phyloP scores from a whole-genome alignment of 2,797 vertebrate species.

The Lates japonicus region DNA sequence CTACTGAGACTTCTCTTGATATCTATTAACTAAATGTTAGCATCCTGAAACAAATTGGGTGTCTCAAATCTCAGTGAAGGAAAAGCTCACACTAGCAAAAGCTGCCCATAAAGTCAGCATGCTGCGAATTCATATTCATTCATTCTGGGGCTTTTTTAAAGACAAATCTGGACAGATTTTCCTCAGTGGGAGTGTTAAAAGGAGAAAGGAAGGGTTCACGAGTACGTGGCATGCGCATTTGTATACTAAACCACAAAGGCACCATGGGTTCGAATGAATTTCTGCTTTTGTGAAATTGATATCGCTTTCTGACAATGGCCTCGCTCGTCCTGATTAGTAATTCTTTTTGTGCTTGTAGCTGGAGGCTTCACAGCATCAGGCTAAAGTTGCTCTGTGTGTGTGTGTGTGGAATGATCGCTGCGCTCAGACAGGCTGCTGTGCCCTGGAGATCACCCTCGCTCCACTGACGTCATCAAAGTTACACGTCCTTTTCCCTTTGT shows the following conservation, averaged over 20 bases:
- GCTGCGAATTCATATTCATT: conserved; percentile 11
- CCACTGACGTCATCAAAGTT: conserved; percentile 62
- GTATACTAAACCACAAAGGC: conserved; percentile 14
- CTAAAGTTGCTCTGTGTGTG: conserved; percentile 47
- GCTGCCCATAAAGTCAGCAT: conserved; percentile 17
- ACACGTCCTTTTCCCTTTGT: conserved; percentile 66
- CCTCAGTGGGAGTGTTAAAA: not conserved
- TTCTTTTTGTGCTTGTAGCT: conserved; percentile 58
- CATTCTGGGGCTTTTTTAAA: not conserved
- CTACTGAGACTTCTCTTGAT: conserved; percentile 53
- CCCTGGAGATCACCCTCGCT: conserved; percentile 57
- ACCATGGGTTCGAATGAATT: not conserved
- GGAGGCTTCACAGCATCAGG: conserved; percentile 29
- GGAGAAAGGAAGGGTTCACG: not conserved
- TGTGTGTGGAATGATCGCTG: conserved; percentile 55
- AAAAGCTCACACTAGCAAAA: conserved; percentile 32
- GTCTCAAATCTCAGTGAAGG: conserved; percentile 39
- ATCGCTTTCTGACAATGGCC: conserved; percentile 18
- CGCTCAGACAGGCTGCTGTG: conserved; percentile 36
- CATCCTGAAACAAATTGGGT: conserved; percentile 56
- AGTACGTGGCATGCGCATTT: not conserved
- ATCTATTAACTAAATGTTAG: conserved; percentile 70
- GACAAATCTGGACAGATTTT: conserved; percentile 11
- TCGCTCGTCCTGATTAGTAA: conserved; percentile 47
- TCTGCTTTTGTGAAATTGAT: conserved; percentile 34